Evolutionary conservation across 30 jellyfish, hydroid and myxozoan genomes (phyloP), one percentile per base, ranked within the genome.

Genomic region (Cassiopea xamachana): DNA sequence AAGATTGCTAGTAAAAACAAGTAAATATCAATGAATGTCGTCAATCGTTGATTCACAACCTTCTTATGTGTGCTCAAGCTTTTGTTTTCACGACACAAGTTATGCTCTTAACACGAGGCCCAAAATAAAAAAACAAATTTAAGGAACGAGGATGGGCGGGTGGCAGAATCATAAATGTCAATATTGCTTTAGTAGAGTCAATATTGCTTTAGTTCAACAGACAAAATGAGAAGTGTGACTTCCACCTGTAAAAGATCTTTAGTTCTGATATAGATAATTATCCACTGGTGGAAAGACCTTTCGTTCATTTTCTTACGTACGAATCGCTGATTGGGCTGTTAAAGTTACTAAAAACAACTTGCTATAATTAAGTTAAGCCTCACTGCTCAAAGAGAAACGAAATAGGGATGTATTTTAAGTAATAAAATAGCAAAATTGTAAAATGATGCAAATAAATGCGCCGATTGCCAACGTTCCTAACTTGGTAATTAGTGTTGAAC

Each of bases 201-300:
- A 19, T 12, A 19, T 43, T 71, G 47, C 80, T 71, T 19, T 71
- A 14, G 80, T 15, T 71, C 55, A 43, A 19, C 15, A 71, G 80
- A 2, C 15, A 19, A 71, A 71, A 39, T 51, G 80, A 71, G n/a
- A 71, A 19, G 55, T 55, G 80, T 43, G 80, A 71, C 80, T 71
- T 71, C 80, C 80, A 71, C 55, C 80, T 71, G 80, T 71, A 71
- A 71, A 71, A 6, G 39, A 2, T 64, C 74, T 64, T 64, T 27
- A 7, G 2, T 4, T 64, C 2, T 16, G 15, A 64, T 3, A 10
- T 27, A 27, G 39, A 27, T 27, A 27, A 27, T 27, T 27, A 27
- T 27, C 39, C 39, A 27, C 39, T 27, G 39, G 39, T 27, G 39
- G 39, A 27, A 27, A 27, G 39, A 27, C 39, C 39, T 27, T 27